Conservation (phyloP, 2,888 invertebrate genomes). For the Parnassius smintheus region DNA sequence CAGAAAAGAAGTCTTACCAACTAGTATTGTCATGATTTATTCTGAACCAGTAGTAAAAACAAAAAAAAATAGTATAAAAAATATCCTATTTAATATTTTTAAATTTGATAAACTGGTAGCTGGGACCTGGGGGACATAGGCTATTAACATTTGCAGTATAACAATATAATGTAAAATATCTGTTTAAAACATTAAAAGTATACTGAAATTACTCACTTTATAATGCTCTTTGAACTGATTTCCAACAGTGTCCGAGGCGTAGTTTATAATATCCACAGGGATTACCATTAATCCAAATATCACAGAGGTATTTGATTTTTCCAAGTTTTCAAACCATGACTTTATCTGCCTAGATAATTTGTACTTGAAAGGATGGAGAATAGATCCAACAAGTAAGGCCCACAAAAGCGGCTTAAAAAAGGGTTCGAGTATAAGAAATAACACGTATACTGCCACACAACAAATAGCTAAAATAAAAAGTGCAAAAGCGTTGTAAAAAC, state of each 20-base stretch:
- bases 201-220: slow-evolving; percentile 52
- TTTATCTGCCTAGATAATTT: slow-evolving; percentile 87
- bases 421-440: slow-evolving; percentile 93
- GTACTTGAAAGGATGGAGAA: slow-evolving; percentile 96
- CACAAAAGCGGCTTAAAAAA: slow-evolving; percentile 97
- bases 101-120: too few relatives aligned
- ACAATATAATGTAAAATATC: background rate
- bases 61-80: too few relatives aligned
- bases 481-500: slow-evolving; percentile 94
- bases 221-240: slow-evolving; percentile 85
- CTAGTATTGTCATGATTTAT: too few relatives aligned
- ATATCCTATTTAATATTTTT: too few relatives aligned
- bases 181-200: background rate
- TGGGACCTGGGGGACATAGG: too few relatives aligned
- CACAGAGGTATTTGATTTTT: slow-evolving; percentile 85
- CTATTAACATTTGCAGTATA: background rate
- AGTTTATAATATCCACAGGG: slow-evolving; percentile 89
- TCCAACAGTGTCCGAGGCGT: slow-evolving; percentile 87
- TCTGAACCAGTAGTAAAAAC: too few relatives aligned
- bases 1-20: too few relatives aligned
- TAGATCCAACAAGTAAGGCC: slow-evolving; percentile 98
- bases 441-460: slow-evolving; percentile 86
- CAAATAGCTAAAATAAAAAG: slow-evolving; percentile 86
- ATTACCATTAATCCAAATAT: slow-evolving; percentile 81
- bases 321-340: slow-evolving; percentile 88